Percentiles rank a stretch among this genome's conserved stretches.
These are phyloP conservation scores for Sinohyriopsis cumingii DNA, from an alignment of 2,888 invertebrate genomes.

Conservation along the genomic window DNA sequence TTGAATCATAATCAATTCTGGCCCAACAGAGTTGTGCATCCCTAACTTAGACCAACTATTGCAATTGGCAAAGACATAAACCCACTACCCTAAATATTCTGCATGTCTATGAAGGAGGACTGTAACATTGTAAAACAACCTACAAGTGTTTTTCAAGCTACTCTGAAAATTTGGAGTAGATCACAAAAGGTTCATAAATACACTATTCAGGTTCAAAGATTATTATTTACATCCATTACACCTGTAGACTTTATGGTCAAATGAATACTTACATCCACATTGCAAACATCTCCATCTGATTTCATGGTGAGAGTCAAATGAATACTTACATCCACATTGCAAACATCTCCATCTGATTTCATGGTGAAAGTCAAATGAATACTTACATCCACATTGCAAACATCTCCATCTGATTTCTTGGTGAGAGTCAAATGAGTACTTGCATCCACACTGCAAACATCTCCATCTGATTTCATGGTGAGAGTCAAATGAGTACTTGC, in stretches of 20 bases:
- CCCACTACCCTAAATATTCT: no score
- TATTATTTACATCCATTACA: no score
- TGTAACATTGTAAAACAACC: no score
- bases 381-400: slow-evolving; percentile 39
- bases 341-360: slow-evolving; percentile 14
- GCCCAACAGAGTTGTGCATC: no score
- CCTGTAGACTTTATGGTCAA: not conserved
- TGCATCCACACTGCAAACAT: slow-evolving; percentile 34
- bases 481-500: slow-evolving; percentile 30
- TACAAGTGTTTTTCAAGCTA: no score
- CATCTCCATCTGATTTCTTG: slow-evolving; percentile 23
- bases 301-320: slow-evolving; percentile 18
- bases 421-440: slow-evolving; percentile 7
- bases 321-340: slow-evolving; percentile 32
- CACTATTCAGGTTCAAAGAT: no score
- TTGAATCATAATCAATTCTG: no score
- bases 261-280: slow-evolving; percentile 30
- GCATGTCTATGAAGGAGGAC: no score
- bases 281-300: slow-evolving; percentile 20
- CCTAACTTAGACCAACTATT: no score
- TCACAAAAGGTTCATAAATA: no score
- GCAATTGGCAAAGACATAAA: no score
- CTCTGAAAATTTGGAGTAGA: no score
- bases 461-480: slow-evolving; percentile 25
- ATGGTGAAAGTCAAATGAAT: slow-evolving; percentile 33